Percentiles rank a stretch among this genome's conserved stretches.
Evolutionary conservation across 2,888 invertebrate genomes (phyloP).

Genomic region (Mystacides longicornis): DNA sequence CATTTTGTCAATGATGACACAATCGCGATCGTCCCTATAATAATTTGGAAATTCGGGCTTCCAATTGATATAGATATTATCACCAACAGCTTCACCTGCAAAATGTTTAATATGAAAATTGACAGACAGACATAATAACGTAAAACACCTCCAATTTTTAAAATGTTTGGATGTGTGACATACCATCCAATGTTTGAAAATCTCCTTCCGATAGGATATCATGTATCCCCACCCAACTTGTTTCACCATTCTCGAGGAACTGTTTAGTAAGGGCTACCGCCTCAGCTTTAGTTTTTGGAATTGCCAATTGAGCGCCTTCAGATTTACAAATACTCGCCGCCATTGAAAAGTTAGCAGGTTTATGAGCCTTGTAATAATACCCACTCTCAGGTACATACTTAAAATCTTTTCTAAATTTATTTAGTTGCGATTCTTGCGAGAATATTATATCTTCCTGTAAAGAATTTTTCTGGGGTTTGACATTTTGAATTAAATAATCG

Average conservation of each 20-base stretch:
- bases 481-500: no score
- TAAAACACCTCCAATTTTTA: background rate
- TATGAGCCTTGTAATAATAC: background rate
- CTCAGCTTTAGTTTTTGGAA: constrained; percentile 5
- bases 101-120: background rate
- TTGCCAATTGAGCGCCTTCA: constrained; percentile 15
- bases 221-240: constrained; percentile 11
- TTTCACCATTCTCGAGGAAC: background rate
- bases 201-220: constrained; percentile 17
- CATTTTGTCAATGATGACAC: background rate
- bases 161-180: background rate
- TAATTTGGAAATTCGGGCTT: background rate
- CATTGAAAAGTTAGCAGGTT: background rate
- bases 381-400: background rate
- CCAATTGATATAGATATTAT: background rate
- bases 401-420: background rate
- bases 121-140: background rate
- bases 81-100: background rate
- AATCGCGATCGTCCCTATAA: background rate
- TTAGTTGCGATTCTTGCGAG: background rate
- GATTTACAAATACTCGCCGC: constrained; percentile 11
- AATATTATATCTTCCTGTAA: no score
- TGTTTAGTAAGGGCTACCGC: background rate
- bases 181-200: constrained; percentile 15
- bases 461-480: no score